phyloP scores from a whole-genome alignment of 2,888 invertebrate genomes.

The Morpho helenor region DNA sequence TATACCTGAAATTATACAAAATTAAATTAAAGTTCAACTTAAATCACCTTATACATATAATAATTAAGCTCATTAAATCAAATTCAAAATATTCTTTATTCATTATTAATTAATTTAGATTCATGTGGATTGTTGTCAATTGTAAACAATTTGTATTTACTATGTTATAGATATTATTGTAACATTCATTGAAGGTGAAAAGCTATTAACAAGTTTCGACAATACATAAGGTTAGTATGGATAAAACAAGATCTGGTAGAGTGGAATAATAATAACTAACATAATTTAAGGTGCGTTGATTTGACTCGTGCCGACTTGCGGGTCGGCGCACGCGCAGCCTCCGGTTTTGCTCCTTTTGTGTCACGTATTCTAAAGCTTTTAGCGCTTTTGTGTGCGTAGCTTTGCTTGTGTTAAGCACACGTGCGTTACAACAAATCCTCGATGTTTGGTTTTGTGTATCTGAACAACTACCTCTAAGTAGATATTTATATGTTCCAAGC shows the following conservation, averaged over 20 bases:
- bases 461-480: neutral
- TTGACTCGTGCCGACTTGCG: slow-evolving; percentile 71
- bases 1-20: no score
- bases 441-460: slow-evolving; percentile 6
- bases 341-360: slow-evolving; percentile 72
- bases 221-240: neutral
- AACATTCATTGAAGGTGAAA: neutral
- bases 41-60: no score
- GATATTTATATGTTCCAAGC: neutral
- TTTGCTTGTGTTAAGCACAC: slow-evolving; percentile 36
- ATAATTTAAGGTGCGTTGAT: slow-evolving; percentile 33
- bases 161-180: no score
- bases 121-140: no score
- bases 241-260: slow-evolving; percentile 11
- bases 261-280: slow-evolving; percentile 22
- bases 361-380: slow-evolving; percentile 55
- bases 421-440: slow-evolving; percentile 36
- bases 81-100: no score
- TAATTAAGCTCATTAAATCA: no score
- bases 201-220: neutral
- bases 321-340: slow-evolving; percentile 76
- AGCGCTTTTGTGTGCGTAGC: slow-evolving; percentile 40
- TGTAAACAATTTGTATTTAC: no score
- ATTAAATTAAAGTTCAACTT: no score
- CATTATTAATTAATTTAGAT: no score